Percentiles rank a stretch among this genome's conserved stretches.
phyloP scores from a whole-genome alignment of 2,797 vertebrate species.

The Falco columbarius region DNA sequence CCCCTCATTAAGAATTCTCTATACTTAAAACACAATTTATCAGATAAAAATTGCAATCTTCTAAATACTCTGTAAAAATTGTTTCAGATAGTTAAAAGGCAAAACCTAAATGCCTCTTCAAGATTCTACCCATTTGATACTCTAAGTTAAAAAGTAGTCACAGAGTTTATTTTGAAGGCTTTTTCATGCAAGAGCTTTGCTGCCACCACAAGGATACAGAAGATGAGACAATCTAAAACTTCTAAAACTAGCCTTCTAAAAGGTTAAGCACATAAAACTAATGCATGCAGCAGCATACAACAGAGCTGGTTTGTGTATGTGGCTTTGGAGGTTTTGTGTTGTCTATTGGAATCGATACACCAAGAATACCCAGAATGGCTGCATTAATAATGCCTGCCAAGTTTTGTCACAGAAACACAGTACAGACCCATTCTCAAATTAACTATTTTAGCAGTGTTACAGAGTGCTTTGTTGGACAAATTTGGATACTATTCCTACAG shows the following conservation, averaged over 20 bases:
- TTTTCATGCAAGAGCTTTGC: neutral
- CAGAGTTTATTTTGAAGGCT: neutral
- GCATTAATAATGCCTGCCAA: neutral
- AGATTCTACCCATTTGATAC: neutral
- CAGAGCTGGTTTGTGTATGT: neutral
- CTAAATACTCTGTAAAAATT: too few species aligned
- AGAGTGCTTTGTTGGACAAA: neutral
- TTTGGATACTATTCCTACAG: neutral
- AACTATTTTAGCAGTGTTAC: neutral
- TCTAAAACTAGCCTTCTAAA: neutral
- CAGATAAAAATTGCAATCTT: neutral
- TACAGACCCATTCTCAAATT: neutral
- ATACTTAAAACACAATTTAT: neutral
- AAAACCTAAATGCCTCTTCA: neutral
- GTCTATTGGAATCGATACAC: neutral
- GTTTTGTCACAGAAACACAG: neutral
- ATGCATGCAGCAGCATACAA: neutral
- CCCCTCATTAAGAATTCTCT: neutral
- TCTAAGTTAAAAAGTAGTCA: neutral
- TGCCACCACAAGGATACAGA: constrained; percentile 33
- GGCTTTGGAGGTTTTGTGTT: neutral
- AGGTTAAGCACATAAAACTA: neutral
- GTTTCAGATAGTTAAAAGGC: neutral
- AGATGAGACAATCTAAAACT: neutral
- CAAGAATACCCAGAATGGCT: neutral